A percentile compares a stretch with the other conserved stretches of the same genome.
Evolutionary conservation across 2,113 vertebrate species (phyloP).

Genomic region (Chamaea fasciata): DNA sequence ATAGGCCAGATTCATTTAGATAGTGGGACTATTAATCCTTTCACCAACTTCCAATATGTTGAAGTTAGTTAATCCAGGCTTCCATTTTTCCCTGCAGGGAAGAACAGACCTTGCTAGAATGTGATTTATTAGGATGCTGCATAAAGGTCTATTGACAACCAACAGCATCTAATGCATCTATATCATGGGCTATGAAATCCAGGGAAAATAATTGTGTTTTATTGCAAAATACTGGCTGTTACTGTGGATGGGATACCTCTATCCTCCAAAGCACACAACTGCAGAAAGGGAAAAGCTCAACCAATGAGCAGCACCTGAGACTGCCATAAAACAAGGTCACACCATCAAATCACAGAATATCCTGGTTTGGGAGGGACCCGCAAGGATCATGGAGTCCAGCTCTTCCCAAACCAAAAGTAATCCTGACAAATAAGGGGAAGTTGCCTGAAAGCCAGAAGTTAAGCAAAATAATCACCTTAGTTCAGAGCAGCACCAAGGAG

Average conservation of each 20-base stretch:
- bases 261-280: background rate
- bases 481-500: background rate
- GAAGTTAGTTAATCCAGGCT: background rate
- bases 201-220: background rate
- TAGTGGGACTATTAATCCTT: background rate
- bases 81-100: background rate
- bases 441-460: background rate
- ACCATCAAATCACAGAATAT: background rate
- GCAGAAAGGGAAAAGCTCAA: background rate
- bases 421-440: background rate
- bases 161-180: background rate
- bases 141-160: background rate
- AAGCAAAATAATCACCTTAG: background rate
- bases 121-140: background rate
- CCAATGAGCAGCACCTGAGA: background rate
- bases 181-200: background rate
- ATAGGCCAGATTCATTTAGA: background rate
- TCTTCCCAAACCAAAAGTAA: background rate
- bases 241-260: background rate
- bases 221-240: background rate
- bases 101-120: background rate
- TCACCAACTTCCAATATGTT: background rate
- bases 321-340: background rate
- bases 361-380: accelerated
- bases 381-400: background rate